Conservation (phyloP, 2,888 invertebrate species). For the Selenia dentaria region DNA sequence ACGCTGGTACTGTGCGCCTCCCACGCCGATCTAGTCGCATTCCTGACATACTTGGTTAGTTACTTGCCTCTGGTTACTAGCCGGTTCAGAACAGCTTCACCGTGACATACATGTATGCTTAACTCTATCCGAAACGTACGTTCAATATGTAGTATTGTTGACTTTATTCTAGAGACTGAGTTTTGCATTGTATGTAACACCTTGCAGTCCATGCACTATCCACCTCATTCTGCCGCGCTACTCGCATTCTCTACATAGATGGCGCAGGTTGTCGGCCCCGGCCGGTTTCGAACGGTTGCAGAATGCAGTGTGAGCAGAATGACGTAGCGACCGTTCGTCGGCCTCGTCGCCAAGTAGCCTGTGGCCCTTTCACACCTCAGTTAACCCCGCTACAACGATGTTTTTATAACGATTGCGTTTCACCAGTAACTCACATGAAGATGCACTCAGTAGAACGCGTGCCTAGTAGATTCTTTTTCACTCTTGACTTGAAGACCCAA, state of each 20-base stretch:
- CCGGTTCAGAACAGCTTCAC: slow-evolving; percentile 67
- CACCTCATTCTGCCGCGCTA: slow-evolving; percentile 38
- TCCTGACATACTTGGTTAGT: slow-evolving; percentile 63
- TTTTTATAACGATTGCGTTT: no score
- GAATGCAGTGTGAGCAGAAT: slow-evolving; percentile 56
- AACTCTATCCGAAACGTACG: slow-evolving; percentile 16
- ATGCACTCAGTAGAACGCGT: no score
- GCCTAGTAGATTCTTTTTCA: no score
- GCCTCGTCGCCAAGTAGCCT: slow-evolving; percentile 38
- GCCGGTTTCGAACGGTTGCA: slow-evolving; percentile 69
- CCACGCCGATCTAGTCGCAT: slow-evolving; percentile 76
- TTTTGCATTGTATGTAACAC: slow-evolving; percentile 1
- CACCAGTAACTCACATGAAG: no score
- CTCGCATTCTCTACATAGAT: slow-evolving; percentile 77
- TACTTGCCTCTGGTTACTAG: slow-evolving; percentile 66
- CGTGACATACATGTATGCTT: neutral
- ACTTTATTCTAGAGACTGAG: slow-evolving; percentile 1
- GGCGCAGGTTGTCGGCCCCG: slow-evolving; percentile 71
- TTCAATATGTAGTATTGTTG: neutral
- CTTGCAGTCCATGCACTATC: slow-evolving; percentile 27
- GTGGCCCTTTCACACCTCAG: slow-evolving; percentile 23
- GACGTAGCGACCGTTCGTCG: slow-evolving; percentile 58
- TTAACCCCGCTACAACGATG: neutral
- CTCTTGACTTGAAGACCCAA: no score
- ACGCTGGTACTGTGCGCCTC: slow-evolving; percentile 62